phyloP scores from a whole-genome alignment of 2,888 invertebrate genomes.

The Acleris emargana region DNA sequence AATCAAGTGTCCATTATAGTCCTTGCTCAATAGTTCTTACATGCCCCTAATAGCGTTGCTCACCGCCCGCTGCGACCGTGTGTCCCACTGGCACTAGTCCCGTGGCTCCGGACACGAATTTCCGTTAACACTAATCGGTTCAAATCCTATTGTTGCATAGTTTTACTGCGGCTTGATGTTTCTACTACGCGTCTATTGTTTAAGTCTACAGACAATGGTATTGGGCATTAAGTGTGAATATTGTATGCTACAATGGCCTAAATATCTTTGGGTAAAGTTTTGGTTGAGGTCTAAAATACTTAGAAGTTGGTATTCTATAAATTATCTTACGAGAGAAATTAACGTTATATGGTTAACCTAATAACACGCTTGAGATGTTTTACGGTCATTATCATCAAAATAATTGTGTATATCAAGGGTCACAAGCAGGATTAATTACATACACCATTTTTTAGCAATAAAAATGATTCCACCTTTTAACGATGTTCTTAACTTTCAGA shows the following conservation, averaged over 20 bases:
- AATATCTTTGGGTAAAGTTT: constrained; percentile 28
- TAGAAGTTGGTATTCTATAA: neutral
- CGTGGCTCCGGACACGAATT: constrained; percentile 34
- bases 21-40: too few species aligned
- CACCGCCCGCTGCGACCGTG: neutral
- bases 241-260: constrained; percentile 8
- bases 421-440: too few species aligned
- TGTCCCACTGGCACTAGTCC: constrained; percentile 9
- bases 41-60: neutral
- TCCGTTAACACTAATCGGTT: constrained; percentile 43
- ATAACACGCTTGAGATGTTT: neutral
- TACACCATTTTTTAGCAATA: too few species aligned
- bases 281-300: neutral
- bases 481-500: too few species aligned
- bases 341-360: neutral
- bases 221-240: constrained; percentile 22
- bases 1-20: too few species aligned
- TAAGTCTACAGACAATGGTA: constrained; percentile 23
- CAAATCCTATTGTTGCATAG: constrained; percentile 46
- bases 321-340: too few species aligned
- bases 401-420: too few species aligned
- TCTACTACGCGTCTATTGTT: constrained; percentile 25
- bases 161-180: constrained; percentile 43
- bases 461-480: too few species aligned
- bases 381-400: too few species aligned